A percentile compares a stretch with the other conserved stretches of the same genome.
Evolutionary conservation across 1,140 invertebrate genomes (phyloP).

Genomic region (Hylaeus anthracinus): DNA sequence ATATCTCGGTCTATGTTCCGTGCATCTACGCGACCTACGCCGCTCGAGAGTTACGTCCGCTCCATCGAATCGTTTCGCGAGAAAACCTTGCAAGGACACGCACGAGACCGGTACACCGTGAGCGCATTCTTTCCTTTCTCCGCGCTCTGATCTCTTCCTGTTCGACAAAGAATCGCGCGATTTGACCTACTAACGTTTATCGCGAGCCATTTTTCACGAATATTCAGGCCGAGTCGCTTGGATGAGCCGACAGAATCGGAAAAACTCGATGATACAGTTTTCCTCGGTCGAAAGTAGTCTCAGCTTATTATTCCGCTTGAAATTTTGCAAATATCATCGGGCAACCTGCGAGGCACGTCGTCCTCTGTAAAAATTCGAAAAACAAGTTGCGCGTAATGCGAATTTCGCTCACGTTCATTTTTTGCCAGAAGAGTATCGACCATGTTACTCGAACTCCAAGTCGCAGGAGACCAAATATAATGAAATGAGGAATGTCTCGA

Average conservation of each 20-base stretch:
- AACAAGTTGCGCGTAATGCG: no score
- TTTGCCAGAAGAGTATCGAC: no score
- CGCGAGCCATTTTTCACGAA: not conserved
- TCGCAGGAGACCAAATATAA: no score
- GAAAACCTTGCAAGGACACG: conserved; percentile 53
- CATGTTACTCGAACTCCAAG: no score
- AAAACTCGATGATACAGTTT: not conserved
- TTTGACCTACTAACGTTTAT: not conserved
- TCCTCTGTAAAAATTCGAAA: no score
- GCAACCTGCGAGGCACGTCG: no score
- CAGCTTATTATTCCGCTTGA: no score
- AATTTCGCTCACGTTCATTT: no score
- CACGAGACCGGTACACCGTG: not conserved
- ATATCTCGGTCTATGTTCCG: conserved; percentile 66
- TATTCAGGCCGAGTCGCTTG: not conserved
- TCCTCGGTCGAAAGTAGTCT: not conserved
- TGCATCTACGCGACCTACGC: conserved; percentile 20
- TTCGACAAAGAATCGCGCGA: not conserved
- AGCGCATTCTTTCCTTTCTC: conserved; percentile 34
- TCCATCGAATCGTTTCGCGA: conserved; percentile 6
- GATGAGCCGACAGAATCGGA: not conserved
- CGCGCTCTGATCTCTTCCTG: conserved; percentile 17
- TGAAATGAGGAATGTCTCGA: no score
- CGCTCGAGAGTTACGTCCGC: not conserved
- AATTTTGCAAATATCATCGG: no score